Base-by-base conservation (phyloP, 2,888 invertebrate species). In the Strigamia maritima region DNA sequence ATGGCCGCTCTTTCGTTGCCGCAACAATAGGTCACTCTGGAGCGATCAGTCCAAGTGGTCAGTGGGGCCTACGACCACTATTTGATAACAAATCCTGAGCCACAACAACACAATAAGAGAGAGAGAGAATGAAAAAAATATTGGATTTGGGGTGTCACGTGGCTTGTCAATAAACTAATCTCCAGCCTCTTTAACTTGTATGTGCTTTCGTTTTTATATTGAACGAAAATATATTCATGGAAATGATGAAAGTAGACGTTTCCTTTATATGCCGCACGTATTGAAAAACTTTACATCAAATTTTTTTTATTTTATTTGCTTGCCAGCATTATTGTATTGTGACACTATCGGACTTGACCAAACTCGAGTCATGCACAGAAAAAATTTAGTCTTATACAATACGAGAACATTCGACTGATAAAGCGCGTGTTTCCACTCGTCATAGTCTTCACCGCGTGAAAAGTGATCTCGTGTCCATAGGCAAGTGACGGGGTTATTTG, bases 31-130 rank as follows among this genome's bases (percentile, higher is more conserved):
- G 60, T 65, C 60, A 65, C 60, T 65, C 60, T 65, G 60, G 60
- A 65, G 60, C 60, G 60, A 65, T 65, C 60, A 65, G 60, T 65
- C 60, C 60, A 65, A 65, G 60, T 65, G 60, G 60, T 65, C 60
- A 65, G 60, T 24, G 60, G 60, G 60, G 60, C 60, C 60, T 65
- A 65, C 60, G 60, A 65, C 60, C 60, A 65, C 60, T 65, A 65
- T 65, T 65, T 24, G 60, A 65, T 65, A 65, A 65, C 60, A 65
- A 65, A 65, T 65, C 60, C 60, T 65, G 60, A 65, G 60, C 60
- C 60, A 65, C 60, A 65, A 65, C 60, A 65, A 65, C 60, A 65
- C 22, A 65, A 65, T 65, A 65, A 65, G 60, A 65, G 44, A 44
- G 44, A 44, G 44, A 22, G 60, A 24, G 31, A 31, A 6, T 4